Evolutionary conservation across 2,888 invertebrate species (phyloP).

Genomic region (Ptycholaimellus sp.): DNA sequence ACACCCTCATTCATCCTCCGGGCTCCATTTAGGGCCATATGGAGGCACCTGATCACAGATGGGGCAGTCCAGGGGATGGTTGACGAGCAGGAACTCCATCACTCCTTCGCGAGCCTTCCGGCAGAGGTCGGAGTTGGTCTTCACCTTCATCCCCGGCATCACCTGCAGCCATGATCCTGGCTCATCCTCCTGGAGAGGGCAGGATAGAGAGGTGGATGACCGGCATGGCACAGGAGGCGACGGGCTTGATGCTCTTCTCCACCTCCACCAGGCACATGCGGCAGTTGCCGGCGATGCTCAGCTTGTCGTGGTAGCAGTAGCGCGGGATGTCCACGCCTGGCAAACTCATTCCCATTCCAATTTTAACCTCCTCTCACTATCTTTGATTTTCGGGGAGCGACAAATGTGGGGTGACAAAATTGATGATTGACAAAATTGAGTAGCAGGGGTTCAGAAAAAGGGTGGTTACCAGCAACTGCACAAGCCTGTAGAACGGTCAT

Average conservation of each 20-base stretch:
- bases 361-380: conserved; percentile 4
- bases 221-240: conserved; percentile 98
- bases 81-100: conserved; percentile 93
- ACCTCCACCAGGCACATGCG: conserved; percentile 98
- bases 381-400: background rate
- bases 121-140: conserved; percentile 84
- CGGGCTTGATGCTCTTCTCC: conserved; percentile 87
- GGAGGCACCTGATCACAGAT: conserved; percentile 65
- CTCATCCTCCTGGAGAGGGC: too few species aligned
- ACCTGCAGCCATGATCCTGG: too few species aligned
- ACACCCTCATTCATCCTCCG: background rate
- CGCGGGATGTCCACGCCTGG: conserved; percentile 91
- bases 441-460: too few species aligned
- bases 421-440: too few species aligned
- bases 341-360: conserved; percentile 42
- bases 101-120: conserved; percentile 39
- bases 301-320: conserved; percentile 92
- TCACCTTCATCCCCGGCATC: conserved; percentile 91
- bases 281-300: conserved; percentile 95
- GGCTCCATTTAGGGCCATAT: background rate
- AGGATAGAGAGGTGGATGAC: too few species aligned
- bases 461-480: conserved; percentile 30
- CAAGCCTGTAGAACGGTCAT: conserved; percentile 76
- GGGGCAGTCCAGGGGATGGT: conserved; percentile 95
- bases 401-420: background rate